Conservation (phyloP, 2,797 vertebrate genomes). For the Eospalax fontanierii region DNA sequence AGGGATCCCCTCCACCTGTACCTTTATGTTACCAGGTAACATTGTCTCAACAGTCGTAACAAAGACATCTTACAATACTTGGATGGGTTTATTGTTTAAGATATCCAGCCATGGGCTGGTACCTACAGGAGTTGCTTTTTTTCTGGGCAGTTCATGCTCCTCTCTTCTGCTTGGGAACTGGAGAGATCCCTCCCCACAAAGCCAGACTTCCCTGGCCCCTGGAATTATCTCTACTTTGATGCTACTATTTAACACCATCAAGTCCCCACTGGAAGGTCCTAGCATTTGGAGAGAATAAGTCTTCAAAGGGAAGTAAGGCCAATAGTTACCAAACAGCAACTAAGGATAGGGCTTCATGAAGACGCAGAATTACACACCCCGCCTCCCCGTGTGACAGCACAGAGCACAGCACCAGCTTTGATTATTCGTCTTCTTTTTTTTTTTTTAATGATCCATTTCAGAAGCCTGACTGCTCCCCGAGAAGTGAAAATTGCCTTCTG, state of each 20-base stretch:
- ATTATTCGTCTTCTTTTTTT: slow-evolving; percentile 70
- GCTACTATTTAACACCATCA: slow-evolving; percentile 56
- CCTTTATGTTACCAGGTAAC: slow-evolving; percentile 55
- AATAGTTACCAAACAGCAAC: slow-evolving; percentile 28
- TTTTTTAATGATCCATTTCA: slow-evolving; percentile 78
- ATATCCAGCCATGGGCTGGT: slow-evolving; percentile 19
- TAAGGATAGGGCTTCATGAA: not conserved
- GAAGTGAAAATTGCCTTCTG: slow-evolving; percentile 89
- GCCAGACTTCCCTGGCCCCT: not conserved
- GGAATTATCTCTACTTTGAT: slow-evolving; percentile 1
- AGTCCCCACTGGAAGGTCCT: slow-evolving; percentile 55
- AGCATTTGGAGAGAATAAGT: slow-evolving; percentile 45
- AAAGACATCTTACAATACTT: slow-evolving; percentile 74
- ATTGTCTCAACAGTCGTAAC: slow-evolving; percentile 64
- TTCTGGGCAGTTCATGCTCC: slow-evolving; percentile 45
- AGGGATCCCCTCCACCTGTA: slow-evolving; percentile 21
- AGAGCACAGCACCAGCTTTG: not conserved
- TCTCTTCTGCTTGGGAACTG: not conserved
- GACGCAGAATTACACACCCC: slow-evolving; percentile 3
- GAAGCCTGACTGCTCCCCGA: slow-evolving; percentile 80
- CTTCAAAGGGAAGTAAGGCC: slow-evolving; percentile 62
- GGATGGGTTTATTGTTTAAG: slow-evolving; percentile 65
- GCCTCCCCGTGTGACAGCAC: not conserved
- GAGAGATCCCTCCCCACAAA: not conserved
- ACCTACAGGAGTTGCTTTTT: slow-evolving; percentile 69